Evolutionary conservation across 2,797 vertebrate genomes (phyloP), one percentile per base, ranked within the genome.

Genomic region (Leptoclinus maculatus): DNA sequence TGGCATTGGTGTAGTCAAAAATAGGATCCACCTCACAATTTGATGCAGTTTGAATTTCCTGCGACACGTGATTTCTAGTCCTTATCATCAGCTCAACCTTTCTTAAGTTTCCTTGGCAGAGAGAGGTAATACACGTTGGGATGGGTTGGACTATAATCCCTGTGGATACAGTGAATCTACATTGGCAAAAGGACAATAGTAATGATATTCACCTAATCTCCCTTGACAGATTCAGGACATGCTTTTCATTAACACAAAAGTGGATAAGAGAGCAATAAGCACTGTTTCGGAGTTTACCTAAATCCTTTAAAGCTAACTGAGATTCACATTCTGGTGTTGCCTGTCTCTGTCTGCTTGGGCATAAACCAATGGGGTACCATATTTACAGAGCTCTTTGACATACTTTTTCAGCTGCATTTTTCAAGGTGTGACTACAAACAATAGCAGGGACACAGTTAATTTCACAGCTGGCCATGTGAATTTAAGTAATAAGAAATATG

Each of bases 121-220:
- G 85, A 87, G 86, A 93, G 85, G 84, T 93, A 93, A 94, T 89
- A 88, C 88, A 90, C 86, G 80, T 86, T 77, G 77, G 78, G 86
- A 92, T 66, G 64, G 86, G 78, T 83, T 91, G 90, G 90, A 93
- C 87, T 86, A 65, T 94, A 94, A 95, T 95, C 93, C 94, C 90
- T 80, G 82, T 79, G 90, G 93, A 95, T 94, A 94, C 86, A 93
- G 84, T 90, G 90, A 95, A 94, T 97, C 95, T 96, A 95, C 94
- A 95, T 94, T 93, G 94, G 94, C 93, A 95, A 96, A 97, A 97
- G 96, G 95, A 96, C 95, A 97, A 96, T 94, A 95, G 94, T 96
- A 97, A 97, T 97, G 95, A 96, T 96, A 96, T 97, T 97, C 96
- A 95, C 95, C 94, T 97, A 98, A 97, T 98, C 96, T 96, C 92